phyloP scores from a whole-genome alignment of 2,888 invertebrate species.

The Tetragonisca angustula region DNA sequence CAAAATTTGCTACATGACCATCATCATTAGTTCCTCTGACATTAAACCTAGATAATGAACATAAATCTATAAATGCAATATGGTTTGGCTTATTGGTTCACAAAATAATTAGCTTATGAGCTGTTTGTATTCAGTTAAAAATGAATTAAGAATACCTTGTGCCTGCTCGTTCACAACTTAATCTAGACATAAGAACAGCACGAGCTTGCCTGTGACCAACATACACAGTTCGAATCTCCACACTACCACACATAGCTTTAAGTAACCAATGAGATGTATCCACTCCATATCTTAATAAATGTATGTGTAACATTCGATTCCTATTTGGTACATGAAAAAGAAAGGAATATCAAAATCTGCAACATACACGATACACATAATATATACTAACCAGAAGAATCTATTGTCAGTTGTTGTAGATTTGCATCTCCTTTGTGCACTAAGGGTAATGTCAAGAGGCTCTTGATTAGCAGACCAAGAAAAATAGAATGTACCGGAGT shows the following conservation, averaged over 20 bases:
- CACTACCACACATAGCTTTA: constrained; percentile 98
- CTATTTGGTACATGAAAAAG: constrained; percentile 81
- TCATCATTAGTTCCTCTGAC: constrained; percentile 99
- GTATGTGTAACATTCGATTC: constrained; percentile 98
- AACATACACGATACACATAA: not conserved
- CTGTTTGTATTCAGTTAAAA: not conserved
- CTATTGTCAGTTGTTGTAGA: constrained; percentile 94
- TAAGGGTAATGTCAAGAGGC: constrained; percentile 95
- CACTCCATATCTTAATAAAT: constrained; percentile 95
- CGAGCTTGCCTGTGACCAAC: constrained; percentile 97
- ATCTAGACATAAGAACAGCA: constrained; percentile 96
- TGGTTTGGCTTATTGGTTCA: not conserved
- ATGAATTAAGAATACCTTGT: constrained; percentile 87
- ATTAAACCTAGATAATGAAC: constrained; percentile 89
- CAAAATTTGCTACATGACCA: constrained; percentile 99
- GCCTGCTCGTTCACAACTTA: constrained; percentile 99
- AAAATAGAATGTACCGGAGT: constrained; percentile 99
- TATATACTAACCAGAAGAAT: constrained; percentile 93
- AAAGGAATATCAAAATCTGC: not conserved
- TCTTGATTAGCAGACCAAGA: constrained; percentile 89
- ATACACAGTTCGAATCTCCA: constrained; percentile 99
- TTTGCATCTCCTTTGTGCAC: constrained; percentile 94
- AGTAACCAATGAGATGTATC: constrained; percentile 96
- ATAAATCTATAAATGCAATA: not conserved
- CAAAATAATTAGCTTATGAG: not conserved